Base-by-base conservation (phyloP, 2,797 vertebrate species). In the Aplochiton taeniatus region DNA sequence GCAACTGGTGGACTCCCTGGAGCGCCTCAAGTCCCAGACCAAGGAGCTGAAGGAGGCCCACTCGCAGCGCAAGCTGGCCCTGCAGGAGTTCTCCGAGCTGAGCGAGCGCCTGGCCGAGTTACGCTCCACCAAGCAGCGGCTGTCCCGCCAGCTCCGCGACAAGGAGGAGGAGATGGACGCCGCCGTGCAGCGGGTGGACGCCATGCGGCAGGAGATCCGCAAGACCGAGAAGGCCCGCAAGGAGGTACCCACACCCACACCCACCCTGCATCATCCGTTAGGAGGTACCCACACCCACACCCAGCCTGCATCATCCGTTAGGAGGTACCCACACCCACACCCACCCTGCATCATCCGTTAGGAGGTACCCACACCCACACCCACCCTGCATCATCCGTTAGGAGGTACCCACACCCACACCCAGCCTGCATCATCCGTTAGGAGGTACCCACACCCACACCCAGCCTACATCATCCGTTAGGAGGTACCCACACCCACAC, bases 41-140 rank as follows among this genome's bases (percentile, higher is more conserved):
- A 96, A 95, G 88, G 97, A 99, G 82, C 73, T 98, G 82, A 95
- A 94, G 78, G 97, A 98, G 59, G 95, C 95, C 0, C 96, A 98
- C 71, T 94, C 95, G 4, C 97, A 98, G 79, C 91, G 96, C 44
- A 97, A 95, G 79, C 69, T 95, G 75, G 95, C 96, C 13, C 90
- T 98, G 87, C 94, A 97, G 83, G 96, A 98, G 87, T 94, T 94
- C 80, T 95, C 95, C 0, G 97, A 98, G 60, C 85, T 96, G 65
- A 96, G 93, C 0, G 97, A 98, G 81, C 92, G 92, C 74, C 91
- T 94, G 95, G 91, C 92, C 0, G 96, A 98, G 66, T 90, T 97
- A 55, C 92, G 94, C 43, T 94, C 96, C 0, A 93, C 95, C 59
- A 98, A 97, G 73, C 95, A 97, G 84, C 95, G 94, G 42, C 91